phyloP scores from a whole-genome alignment of 2,797 vertebrate genomes.

The Helicolenus hilgendorfi region DNA sequence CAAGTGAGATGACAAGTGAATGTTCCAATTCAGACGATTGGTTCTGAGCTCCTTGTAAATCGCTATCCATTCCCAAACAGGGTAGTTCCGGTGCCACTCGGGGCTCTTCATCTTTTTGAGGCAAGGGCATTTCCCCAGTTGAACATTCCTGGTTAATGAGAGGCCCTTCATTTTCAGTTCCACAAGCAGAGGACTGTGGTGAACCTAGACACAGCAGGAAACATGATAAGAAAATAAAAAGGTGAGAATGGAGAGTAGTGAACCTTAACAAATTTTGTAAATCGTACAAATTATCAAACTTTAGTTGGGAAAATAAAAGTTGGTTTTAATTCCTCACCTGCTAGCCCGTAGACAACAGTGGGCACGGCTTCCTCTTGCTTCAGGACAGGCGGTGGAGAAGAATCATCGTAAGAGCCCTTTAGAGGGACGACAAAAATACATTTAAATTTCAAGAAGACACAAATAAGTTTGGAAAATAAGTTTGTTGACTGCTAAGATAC shows the following conservation, averaged over 20 bases:
- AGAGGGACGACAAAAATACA: neutral
- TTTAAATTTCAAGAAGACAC: neutral
- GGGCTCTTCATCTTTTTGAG: conserved; percentile 14
- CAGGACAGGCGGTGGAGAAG: conserved; percentile 43
- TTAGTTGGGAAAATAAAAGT: neutral
- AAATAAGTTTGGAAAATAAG: neutral
- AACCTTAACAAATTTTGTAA: neutral
- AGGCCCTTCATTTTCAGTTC: conserved; percentile 1
- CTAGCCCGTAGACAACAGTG: conserved; percentile 21
- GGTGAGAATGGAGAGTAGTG: neutral
- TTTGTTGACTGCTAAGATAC: neutral
- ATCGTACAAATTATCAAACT: neutral
- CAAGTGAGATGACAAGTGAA: conserved; percentile 25
- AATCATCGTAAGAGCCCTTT: conserved; percentile 45
- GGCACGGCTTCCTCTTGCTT: conserved; percentile 72
- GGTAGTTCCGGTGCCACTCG: neutral
- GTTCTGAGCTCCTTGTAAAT: neutral
- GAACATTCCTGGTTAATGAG: conserved; percentile 3
- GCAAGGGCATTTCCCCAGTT: neutral
- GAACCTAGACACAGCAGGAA: conserved; percentile 20
- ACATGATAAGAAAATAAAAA: neutral
- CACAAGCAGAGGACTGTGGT: neutral
- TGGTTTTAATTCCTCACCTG: conserved; percentile 52
- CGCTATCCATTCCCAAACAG: neutral
- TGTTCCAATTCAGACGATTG: conserved; percentile 14